Evolutionary conservation across 2,888 invertebrate species (phyloP).

Genomic region (Tipula helvola): DNA sequence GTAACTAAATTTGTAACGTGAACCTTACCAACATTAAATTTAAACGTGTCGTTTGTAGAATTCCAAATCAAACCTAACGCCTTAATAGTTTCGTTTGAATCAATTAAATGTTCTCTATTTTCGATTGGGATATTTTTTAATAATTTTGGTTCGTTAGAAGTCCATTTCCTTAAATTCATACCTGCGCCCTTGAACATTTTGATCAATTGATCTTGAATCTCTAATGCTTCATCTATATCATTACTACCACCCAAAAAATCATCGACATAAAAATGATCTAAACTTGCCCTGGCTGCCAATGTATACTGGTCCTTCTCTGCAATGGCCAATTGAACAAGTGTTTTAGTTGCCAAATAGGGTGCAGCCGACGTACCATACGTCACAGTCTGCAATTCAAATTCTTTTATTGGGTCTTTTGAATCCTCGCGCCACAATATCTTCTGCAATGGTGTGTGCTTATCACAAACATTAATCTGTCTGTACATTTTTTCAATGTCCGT

Average conservation of each 20-base stretch:
- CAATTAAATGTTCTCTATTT: too few relatives aligned
- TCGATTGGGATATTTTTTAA: too few relatives aligned
- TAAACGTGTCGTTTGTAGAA: too few relatives aligned
- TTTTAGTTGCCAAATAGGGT: slow-evolving; percentile 17
- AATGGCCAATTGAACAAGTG: slow-evolving; percentile 15
- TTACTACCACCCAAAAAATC: not conserved
- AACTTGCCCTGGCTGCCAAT: slow-evolving; percentile 13
- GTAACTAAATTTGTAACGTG: too few relatives aligned
- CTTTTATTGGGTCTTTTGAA: slow-evolving; percentile 11
- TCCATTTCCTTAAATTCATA: not conserved
- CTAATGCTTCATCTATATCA: too few relatives aligned
- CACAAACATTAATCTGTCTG: slow-evolving; percentile 10
- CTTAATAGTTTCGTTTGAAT: too few relatives aligned
- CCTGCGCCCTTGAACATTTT: not conserved
- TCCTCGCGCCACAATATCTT: slow-evolving; percentile 18
- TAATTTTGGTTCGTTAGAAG: too few relatives aligned
- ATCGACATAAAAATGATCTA: slow-evolving; percentile 16
- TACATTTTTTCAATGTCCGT: slow-evolving; percentile 17
- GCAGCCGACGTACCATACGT: slow-evolving; percentile 17
- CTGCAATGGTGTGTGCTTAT: slow-evolving; percentile 16
- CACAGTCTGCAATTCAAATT: slow-evolving; percentile 16
- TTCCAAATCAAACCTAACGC: too few relatives aligned
- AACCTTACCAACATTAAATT: too few relatives aligned
- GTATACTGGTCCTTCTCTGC: slow-evolving; percentile 15
- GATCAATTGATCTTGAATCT: too few relatives aligned